phyloP scores from a whole-genome alignment of 2,888 invertebrate species.

The Chaitophorus viminalis region DNA sequence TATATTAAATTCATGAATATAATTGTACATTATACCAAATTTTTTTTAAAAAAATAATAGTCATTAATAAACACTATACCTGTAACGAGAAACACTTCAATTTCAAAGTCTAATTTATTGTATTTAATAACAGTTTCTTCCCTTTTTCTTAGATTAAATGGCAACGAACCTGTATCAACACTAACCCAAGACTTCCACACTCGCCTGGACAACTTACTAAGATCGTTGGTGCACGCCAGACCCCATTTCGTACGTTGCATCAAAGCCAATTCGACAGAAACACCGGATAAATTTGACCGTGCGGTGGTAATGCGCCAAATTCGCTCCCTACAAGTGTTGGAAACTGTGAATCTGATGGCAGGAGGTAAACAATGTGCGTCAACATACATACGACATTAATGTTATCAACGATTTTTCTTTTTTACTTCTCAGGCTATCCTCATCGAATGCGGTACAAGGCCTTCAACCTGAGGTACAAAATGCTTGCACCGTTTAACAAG shows the following conservation, averaged over 20 bases:
- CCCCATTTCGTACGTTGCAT: constrained; percentile 95
- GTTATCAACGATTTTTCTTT: not conserved
- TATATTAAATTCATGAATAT: too few species aligned
- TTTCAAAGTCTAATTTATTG: not conserved
- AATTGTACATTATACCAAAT: too few species aligned
- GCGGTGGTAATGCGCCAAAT: constrained; percentile 87
- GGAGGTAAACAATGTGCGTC: constrained; percentile 71
- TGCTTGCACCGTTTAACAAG: constrained; percentile 82
- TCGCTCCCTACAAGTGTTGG: constrained; percentile 87
- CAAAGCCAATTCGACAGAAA: constrained; percentile 85
- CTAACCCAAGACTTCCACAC: constrained; percentile 96
- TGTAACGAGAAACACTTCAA: too few species aligned
- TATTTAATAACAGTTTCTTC: not conserved
- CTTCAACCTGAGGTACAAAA: constrained; percentile 85
- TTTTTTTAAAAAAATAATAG: too few species aligned
- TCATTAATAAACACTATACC: too few species aligned
- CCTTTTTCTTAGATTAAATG: constrained; percentile 72
- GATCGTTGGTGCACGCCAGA: constrained; percentile 90
- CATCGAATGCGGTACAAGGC: constrained; percentile 95
- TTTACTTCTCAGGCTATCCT: constrained; percentile 76
- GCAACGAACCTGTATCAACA: constrained; percentile 86
- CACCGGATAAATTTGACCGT: constrained; percentile 85
- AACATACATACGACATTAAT: not conserved
- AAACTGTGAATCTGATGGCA: constrained; percentile 95
- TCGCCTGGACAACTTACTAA: constrained; percentile 87